Evolutionary conservation across 2,888 invertebrate genomes (phyloP).

Genomic region (Pecten maximus): DNA sequence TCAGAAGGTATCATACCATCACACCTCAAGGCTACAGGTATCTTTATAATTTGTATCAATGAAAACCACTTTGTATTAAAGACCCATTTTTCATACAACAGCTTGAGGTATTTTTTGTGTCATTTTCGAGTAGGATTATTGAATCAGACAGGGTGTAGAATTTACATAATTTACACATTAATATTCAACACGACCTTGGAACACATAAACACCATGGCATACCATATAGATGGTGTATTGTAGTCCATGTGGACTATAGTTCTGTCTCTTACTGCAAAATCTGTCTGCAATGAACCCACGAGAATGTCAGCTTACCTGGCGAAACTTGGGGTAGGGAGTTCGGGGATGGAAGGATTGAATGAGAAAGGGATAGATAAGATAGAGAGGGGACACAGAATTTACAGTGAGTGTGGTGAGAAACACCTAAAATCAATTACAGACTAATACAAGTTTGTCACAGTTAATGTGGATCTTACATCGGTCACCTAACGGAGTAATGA

Average conservation of each 20-base stretch:
- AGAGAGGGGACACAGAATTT: not conserved
- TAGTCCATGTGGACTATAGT: not conserved
- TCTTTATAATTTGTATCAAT: not conserved
- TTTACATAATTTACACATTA: constrained; percentile 31
- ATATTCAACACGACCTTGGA: constrained; percentile 14
- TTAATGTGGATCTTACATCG: not conserved
- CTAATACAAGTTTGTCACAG: too few relatives aligned
- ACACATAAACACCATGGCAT: not conserved
- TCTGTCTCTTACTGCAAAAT: not conserved
- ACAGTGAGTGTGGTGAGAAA: not conserved
- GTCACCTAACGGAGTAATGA: not conserved
- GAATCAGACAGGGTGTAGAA: not conserved
- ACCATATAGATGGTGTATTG: constrained; percentile 11
- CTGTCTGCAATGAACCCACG: not conserved
- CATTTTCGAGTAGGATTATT: constrained; percentile 11
- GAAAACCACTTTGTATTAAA: not conserved
- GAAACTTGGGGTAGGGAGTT: not conserved
- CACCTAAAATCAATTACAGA: too few relatives aligned
- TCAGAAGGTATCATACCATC: not conserved
- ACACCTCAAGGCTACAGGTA: not conserved
- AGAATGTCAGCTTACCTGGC: not conserved
- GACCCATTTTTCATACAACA: not conserved
- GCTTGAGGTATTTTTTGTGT: not conserved
- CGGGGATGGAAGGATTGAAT: not conserved
- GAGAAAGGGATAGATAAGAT: too few relatives aligned